Evolutionary conservation across 2,113 vertebrate species (phyloP), one percentile per base, ranked within the genome.

Genomic region (Oenanthe melanoleuca): DNA sequence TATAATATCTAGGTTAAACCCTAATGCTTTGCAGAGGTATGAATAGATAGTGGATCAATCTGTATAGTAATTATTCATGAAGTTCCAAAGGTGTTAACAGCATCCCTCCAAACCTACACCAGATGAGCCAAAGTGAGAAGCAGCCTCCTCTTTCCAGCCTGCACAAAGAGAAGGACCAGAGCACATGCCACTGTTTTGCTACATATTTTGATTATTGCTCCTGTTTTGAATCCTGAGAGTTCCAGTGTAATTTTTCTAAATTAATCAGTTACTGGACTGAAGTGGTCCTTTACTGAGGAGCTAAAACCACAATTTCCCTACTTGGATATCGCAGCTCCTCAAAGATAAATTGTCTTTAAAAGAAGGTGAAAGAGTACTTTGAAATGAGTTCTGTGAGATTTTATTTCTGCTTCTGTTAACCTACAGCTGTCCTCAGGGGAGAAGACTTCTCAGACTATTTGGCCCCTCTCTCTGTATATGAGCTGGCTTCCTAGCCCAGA

Each of bases 161-260:
- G 61, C 61, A 73, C 64, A 52, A 53, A 65, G 75, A 59, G n/a
- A 42, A 88, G 57, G 55, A 69, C 11, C 29, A 22, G 23, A 67
- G 53, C 31, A 71, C 16, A 3, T 8, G 22, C 23, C 45, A 14
- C 25, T 53, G 22, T 17, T 50, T 73, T 69, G 47, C 61, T 38
- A 6, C 0, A 0, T 65, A 33, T 67, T 84, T 64, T 64, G n/a
- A 65, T 79, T 31, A 67, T 7, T 0, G 3, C 38, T 91, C 19
- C 47, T 42, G 8, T 50, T 89, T 56, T 63, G 61, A 75, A 59
- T 23, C 73, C 25, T 53, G 33, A 64, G 23, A 67, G n/a, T 65
- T 87, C 11, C 61, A 64, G 84, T 16, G 70, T 70, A 20, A 50
- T 86, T 70, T 61, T 88, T 72, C n/a, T 38, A 64, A 85, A 85